Conservation (phyloP, 2,113 vertebrate genomes). For the Pterocles burchelli region DNA sequence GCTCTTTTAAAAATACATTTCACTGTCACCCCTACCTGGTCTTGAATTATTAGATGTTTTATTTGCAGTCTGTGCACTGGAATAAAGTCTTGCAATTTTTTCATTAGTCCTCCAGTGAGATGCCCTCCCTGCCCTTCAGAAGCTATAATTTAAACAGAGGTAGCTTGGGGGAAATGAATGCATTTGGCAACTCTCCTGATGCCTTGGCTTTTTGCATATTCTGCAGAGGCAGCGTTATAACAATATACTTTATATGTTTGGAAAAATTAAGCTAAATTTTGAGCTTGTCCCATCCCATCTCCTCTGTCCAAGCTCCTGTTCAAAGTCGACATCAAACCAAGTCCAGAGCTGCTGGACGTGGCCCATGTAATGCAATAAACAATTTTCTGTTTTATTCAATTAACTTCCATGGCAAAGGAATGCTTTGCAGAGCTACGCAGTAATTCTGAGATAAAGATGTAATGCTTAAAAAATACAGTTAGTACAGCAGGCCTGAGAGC, state of each 20-base stretch:
- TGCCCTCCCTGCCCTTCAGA: constrained; percentile 5
- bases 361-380: not conserved
- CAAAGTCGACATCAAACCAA: not conserved
- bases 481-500: not conserved
- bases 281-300: not conserved
- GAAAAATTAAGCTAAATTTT: not conserved
- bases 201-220: constrained; percentile 13
- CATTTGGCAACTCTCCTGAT: constrained; percentile 22
- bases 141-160: constrained; percentile 20
- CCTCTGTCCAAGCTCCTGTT: not conserved
- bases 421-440: not conserved
- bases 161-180: not conserved
- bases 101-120: constrained; percentile 11
- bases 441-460: not conserved
- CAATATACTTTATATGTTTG: not conserved
- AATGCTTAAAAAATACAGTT: not conserved
- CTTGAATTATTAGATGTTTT: constrained; percentile 14
- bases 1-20: constrained; percentile 9
- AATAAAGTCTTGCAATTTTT: constrained; percentile 6
- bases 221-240: not conserved
- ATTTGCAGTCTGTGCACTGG: constrained; percentile 7
- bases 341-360: not conserved
- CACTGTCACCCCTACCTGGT: not conserved
- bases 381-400: not conserved
- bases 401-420: not conserved